Percentiles rank a stretch among this genome's conserved stretches.
Conservation (phyloP, 2,113 vertebrate genomes). For the Clupea harengus region DNA sequence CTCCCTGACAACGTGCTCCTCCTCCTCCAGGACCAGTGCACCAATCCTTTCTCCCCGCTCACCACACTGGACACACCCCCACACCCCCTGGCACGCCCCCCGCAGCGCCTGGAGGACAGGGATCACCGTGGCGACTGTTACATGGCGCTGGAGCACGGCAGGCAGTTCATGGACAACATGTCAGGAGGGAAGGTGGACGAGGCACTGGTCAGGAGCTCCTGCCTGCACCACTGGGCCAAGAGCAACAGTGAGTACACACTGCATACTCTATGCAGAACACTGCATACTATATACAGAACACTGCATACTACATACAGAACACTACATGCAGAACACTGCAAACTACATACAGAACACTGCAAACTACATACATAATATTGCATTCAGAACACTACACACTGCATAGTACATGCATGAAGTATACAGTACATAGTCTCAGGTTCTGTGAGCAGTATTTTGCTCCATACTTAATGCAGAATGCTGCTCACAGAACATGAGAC, state of each 20-base stretch:
- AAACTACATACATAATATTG: too few relatives aligned
- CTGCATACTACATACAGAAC: too few relatives aligned
- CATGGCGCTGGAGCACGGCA: slow-evolving; percentile 93
- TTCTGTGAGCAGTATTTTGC: too few relatives aligned
- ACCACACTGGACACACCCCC: slow-evolving; percentile 43
- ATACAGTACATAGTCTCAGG: too few relatives aligned
- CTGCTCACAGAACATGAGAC: not conserved
- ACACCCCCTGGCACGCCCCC: slow-evolving; percentile 39
- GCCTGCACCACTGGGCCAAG: slow-evolving; percentile 94
- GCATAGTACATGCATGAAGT: too few relatives aligned
- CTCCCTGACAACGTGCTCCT: slow-evolving; percentile 89
- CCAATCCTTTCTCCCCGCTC: slow-evolving; percentile 89
- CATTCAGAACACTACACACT: too few relatives aligned
- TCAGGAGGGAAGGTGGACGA: slow-evolving; percentile 97
- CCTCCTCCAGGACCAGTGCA: slow-evolving; percentile 93
- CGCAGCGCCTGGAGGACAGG: slow-evolving; percentile 86
- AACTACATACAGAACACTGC: too few relatives aligned
- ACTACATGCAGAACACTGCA: too few relatives aligned
- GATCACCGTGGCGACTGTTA: slow-evolving; percentile 96
- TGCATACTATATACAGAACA: too few relatives aligned
- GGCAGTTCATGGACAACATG: slow-evolving; percentile 99
- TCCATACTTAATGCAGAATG: not conserved
- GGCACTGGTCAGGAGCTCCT: slow-evolving; percentile 91
- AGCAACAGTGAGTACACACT: slow-evolving; percentile 79
- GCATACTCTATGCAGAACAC: too few relatives aligned